Evolutionary conservation across 2,797 vertebrate genomes (phyloP), one percentile per base, ranked within the genome.

Genomic region (Nyctalus aviator): DNA sequence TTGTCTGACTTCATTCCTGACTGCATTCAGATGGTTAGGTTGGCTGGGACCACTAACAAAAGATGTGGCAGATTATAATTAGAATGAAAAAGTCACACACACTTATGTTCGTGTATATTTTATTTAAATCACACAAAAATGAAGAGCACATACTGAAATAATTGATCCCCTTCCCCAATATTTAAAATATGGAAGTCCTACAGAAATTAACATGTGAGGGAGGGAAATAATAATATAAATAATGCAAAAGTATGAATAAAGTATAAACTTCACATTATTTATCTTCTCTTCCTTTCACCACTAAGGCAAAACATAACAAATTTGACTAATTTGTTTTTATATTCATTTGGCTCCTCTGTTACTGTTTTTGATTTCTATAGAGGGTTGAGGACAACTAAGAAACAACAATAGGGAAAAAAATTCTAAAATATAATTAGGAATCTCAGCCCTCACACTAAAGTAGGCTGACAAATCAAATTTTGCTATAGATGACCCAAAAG

Each of bases 61-160:
- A 46, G n/a, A 64, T 71, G 30, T 32, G 44, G 32, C 32, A 53
- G 53, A 53, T 32, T 84, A 3, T 41, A 81, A 82, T 37, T 23
- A 37, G 13, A 64, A 50, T 57, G 37, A 57, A 89, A 73, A 53
- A 68, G n/a, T 35, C 46, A 88, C 20, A 64, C 7, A 75, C 18
- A 68, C 13, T 27, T 23, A 20, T 7, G 17, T 23, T 13, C 62
- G 6, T 53, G 5, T 72, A 7, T 30, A 71, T 83, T 81, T 88
- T 84, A 64, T 48, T 84, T 73, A 86, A 92, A 76, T 84, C 5
- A 71, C 20, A 68, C 79, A 93, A 78, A 32, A 89, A 78, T n/a
- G 17, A 71, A 81, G 30, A 37, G 6, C 1, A 46, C 14, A 25
- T 27, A 83, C 10, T 53, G 12, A 37, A 72, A 59, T 14, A 72